Percentiles rank a stretch among this genome's conserved stretches.
These are phyloP conservation scores for Aphaenogaster rudis DNA, from an alignment of 1,140 invertebrate species.

Conservation along the genomic window DNA sequence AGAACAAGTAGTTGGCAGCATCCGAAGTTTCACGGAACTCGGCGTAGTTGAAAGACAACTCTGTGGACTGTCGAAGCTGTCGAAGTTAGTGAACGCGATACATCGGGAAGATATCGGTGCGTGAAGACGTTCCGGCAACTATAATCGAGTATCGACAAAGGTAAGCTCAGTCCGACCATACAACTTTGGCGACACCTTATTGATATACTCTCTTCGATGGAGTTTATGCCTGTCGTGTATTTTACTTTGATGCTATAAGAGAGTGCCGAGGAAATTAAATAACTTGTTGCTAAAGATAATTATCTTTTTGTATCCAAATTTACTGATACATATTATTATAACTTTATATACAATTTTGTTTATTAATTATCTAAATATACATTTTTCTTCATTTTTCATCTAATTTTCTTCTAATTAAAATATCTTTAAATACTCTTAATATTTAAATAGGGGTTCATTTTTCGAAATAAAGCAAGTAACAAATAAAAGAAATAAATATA, in stretches of 20 bases:
- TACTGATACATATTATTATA: neutral
- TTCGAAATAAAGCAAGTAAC: neutral
- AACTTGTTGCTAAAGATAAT: neutral
- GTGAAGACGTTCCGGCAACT: slow-evolving; percentile 50
- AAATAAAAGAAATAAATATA: neutral
- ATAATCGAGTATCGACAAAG: slow-evolving; percentile 50
- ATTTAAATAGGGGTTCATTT: neutral
- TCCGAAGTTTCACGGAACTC: slow-evolving; percentile 47
- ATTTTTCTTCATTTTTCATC: neutral
- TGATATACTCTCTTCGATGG: neutral
- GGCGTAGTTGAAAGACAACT: slow-evolving; percentile 25
- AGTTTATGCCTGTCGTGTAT: neutral
- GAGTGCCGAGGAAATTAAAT: slow-evolving; percentile 22
- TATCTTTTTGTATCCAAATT: neutral
- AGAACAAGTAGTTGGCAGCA: slow-evolving; percentile 23
- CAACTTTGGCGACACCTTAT: slow-evolving; percentile 19
- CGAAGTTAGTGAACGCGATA: slow-evolving; percentile 45
- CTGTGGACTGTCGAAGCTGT: slow-evolving; percentile 45
- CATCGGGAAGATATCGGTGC: slow-evolving; percentile 24
- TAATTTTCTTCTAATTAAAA: neutral
- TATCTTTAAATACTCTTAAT: neutral
- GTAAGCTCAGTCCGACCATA: slow-evolving; percentile 19
- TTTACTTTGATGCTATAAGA: neutral
- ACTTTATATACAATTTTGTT: neutral
- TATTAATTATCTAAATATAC: neutral